These are phyloP conservation scores for Mesitornis unicolor DNA, from an alignment of 2,113 vertebrate genomes.

Conservation along the genomic window DNA sequence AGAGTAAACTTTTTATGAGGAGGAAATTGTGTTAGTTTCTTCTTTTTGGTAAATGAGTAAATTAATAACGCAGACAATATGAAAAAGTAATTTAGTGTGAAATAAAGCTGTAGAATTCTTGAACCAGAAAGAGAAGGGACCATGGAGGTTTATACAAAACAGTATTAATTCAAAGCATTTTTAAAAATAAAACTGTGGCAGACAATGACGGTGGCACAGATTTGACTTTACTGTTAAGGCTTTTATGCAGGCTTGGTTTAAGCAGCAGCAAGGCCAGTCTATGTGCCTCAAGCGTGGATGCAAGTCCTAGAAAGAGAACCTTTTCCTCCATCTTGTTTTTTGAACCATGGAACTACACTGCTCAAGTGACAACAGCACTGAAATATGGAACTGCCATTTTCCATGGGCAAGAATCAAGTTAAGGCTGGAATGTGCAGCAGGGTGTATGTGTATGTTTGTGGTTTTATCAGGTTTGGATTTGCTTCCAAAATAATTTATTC, in stretches of 20 bases:
- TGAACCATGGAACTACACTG: not conserved
- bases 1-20: not conserved
- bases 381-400: not conserved
- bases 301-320: not conserved
- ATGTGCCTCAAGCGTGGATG: accelerated
- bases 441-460: not conserved
- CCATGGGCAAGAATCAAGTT: not conserved
- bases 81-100: not conserved
- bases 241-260: not conserved
- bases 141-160: not conserved
- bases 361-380: not conserved
- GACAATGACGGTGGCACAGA: not conserved
- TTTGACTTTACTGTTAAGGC: not conserved
- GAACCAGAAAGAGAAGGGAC: not conserved
- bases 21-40: not conserved
- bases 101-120: not conserved
- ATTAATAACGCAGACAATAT: not conserved
- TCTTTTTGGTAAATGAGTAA: not conserved
- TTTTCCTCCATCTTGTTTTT: not conserved
- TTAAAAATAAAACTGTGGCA: not conserved
- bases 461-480: not conserved
- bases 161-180: not conserved
- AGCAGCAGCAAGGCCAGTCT: not conserved
- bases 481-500: not conserved
- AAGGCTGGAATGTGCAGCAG: not conserved